Base-by-base conservation (phyloP, 2,888 invertebrate species). In the Rhaphigaster nebulosa region DNA sequence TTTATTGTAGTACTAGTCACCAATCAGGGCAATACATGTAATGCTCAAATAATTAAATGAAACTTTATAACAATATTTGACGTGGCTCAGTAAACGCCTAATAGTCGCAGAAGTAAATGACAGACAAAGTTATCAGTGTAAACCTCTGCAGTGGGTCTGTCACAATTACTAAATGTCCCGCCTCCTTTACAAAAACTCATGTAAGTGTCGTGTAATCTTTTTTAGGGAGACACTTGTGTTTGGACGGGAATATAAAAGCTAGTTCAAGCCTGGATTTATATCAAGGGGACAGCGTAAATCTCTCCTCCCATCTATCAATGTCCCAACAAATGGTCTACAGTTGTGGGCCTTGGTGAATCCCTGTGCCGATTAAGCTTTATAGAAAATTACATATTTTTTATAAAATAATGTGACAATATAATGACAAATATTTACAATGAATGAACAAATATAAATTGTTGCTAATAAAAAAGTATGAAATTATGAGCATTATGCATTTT, bases 141-240 rank as follows among this genome's bases (percentile, higher is more conserved):
- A 34, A 18, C 70, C 70, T 34, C 18, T 6, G 18, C 15, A 29
- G 26, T 8, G 60, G 29, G 13, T 60, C 65, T 65, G 34, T n/a
- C 34, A 76, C 34, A 18, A 76, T 23, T 18, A 34, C 29, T 76
- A 15, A 76, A 34, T 38, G 38, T 2, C 70, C 70, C 38, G 8
- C 3, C 34, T 76, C 34, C 38, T 20, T 76, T 2, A 76, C 18
- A 76, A 76, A 76, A 76, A 76, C 34, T 20, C 70, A 76, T 76
- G 70, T 76, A 76, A 76, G 38, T 76, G 70, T 76, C 70, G 38
- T 76, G 70, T 76, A 76, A 76, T 76, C 20, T 76, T 76, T 76
- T 76, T 76, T 76, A 38, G 23, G 34, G 38, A 5, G 70, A 34
- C 70, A 38, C 70, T 76, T 76, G 70, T 34, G 70, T 76, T 65